Evolutionary conservation across 2,113 vertebrate species (phyloP).

Genomic region (Scophthalmus maximus): DNA sequence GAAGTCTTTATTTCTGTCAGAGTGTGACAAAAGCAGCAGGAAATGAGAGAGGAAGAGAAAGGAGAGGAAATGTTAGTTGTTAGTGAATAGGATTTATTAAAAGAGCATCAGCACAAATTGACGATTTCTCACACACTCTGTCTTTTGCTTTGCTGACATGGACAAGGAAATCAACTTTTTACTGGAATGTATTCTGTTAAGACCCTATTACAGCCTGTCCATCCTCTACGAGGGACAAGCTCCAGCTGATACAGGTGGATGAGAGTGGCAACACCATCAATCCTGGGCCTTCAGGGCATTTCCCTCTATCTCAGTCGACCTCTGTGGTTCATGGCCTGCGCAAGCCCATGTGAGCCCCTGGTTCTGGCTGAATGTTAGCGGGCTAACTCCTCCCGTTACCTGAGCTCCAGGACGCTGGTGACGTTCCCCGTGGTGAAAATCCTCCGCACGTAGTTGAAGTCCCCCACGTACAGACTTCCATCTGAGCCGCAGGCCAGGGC

Average conservation of each 20-base stretch:
- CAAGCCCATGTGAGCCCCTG: conserved; percentile 57
- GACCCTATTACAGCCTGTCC: conserved; percentile 27
- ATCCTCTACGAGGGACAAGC: conserved; percentile 35
- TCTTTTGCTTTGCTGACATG: conserved; percentile 8
- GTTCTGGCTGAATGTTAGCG: conserved; percentile 36
- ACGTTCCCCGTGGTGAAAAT: conserved; percentile 98
- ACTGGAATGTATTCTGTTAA: conserved; percentile 19
- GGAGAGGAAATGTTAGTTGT: conserved; percentile 67
- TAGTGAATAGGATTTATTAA: conserved; percentile 54
- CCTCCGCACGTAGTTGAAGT: conserved; percentile 98
- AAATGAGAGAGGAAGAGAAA: conserved; percentile 59
- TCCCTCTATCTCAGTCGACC: conserved; percentile 62
- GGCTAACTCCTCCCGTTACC: conserved; percentile 80
- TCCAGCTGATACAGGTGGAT: conserved; percentile 69
- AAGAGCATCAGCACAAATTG: conserved; percentile 33
- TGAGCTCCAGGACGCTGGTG: conserved; percentile 96
- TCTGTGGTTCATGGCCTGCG: conserved; percentile 60
- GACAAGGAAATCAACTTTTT: conserved; percentile 39
- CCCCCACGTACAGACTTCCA: conserved; percentile 96
- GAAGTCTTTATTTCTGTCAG: conserved; percentile 99
- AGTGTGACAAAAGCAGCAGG: conserved; percentile 84
- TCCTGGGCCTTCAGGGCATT: conserved; percentile 62
- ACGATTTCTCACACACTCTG: too few relatives aligned
- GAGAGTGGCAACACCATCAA: conserved; percentile 51
- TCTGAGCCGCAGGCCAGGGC: conserved; percentile 94